These are phyloP conservation scores for Murina feae DNA, from an alignment of 2,113 vertebrate genomes.

Conservation along the genomic window DNA sequence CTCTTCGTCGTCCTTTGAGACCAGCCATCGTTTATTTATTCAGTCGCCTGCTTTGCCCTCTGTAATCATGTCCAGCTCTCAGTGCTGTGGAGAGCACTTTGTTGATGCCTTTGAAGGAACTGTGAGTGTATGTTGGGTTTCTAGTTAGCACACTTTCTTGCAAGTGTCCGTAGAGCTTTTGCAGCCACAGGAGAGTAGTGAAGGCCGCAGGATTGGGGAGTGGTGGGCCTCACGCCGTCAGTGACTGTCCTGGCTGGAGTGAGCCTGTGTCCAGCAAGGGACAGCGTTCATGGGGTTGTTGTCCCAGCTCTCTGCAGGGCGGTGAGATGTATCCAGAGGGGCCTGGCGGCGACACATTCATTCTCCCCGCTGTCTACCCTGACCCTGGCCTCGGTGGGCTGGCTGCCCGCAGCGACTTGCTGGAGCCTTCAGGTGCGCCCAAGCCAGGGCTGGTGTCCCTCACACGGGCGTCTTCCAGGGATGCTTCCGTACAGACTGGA, in stretches of 20 bases:
- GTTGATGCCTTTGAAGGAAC: not conserved
- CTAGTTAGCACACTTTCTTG: not conserved
- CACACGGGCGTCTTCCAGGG: not conserved
- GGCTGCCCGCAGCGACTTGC: not conserved
- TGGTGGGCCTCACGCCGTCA: not conserved
- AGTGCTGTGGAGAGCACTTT: not conserved
- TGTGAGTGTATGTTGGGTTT: not conserved
- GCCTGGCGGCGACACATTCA: not conserved
- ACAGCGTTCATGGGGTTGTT: not conserved
- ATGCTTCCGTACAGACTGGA: not conserved
- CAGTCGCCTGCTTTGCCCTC: not conserved
- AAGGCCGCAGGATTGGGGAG: not conserved
- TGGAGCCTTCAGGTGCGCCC: not conserved
- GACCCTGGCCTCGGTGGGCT: not conserved
- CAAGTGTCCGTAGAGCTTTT: not conserved
- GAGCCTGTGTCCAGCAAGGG: not conserved
- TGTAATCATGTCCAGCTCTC: not conserved
- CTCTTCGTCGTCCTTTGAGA: not conserved
- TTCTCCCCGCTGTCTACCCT: not conserved
- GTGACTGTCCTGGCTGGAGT: not conserved
- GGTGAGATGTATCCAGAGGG: not conserved
- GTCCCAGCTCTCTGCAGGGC: slow-evolving; percentile 26
- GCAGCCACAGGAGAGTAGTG: not conserved
- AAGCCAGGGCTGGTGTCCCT: not conserved
- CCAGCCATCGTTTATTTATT: too few species aligned